Evolutionary conservation across 2,113 vertebrate species (phyloP).

Genomic region (Phainopepla nitens): DNA sequence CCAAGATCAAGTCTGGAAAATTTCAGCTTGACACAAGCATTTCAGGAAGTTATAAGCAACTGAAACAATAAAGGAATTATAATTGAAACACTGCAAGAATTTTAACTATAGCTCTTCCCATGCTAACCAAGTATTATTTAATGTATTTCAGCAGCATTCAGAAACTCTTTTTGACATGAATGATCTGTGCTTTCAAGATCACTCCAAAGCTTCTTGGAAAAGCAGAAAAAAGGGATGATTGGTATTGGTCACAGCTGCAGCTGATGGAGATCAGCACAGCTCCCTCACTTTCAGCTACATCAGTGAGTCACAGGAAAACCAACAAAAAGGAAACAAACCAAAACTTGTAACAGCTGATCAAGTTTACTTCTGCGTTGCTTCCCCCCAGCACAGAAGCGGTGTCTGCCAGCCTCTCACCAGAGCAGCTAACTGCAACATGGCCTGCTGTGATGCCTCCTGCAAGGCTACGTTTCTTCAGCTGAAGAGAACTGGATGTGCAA

Average conservation of each 20-base stretch:
- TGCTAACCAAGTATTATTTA: not conserved
- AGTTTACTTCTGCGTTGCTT: not conserved
- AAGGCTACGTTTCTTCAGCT: not conserved
- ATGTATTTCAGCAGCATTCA: not conserved
- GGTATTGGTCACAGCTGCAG: not conserved
- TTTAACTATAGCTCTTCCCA: not conserved
- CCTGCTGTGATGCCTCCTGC: not conserved
- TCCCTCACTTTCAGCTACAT: not conserved
- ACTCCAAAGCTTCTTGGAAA: not conserved
- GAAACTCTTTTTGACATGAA: not conserved
- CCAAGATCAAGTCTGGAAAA: slow-evolving; percentile 39
- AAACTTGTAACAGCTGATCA: not conserved
- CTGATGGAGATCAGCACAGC: not conserved
- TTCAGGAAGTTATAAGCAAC: slow-evolving; percentile 41
- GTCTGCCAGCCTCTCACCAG: not conserved
- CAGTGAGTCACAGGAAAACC: not conserved
- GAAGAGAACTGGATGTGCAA: not conserved
- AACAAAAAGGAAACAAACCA: not conserved
- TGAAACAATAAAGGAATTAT: slow-evolving; percentile 14
- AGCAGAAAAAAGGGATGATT: not conserved
- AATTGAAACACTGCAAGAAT: not conserved
- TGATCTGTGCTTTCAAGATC: not conserved
- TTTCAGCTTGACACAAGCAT: not conserved
- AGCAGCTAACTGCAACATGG: not conserved
- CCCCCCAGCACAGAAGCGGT: not conserved